These are phyloP conservation scores for Urechis unicinctus DNA, from an alignment of 2,888 invertebrate genomes.

Conservation along the genomic window DNA sequence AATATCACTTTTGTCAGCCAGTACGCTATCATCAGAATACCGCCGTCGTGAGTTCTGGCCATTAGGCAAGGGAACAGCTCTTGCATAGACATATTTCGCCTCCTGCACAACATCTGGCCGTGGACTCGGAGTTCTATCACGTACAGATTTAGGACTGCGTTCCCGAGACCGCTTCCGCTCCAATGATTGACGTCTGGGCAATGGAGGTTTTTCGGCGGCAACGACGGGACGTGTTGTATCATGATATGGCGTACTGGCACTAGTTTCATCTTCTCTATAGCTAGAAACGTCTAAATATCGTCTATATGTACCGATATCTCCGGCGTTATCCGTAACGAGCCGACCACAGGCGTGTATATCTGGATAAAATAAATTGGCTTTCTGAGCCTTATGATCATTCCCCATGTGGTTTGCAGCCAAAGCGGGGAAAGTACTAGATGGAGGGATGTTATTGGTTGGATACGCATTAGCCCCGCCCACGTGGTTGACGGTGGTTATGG, in stretches of 20 bases:
- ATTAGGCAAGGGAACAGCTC: neutral
- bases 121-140: conserved; percentile 17
- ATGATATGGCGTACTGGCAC: neutral
- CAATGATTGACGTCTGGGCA: too few species aligned
- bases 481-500: neutral
- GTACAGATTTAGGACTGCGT: too few species aligned
- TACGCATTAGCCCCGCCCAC: neutral
- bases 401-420: too few species aligned
- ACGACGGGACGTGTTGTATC: conserved; percentile 10
- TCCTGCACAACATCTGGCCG: conserved; percentile 18
- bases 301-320: conserved; percentile 5
- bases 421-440: too few species aligned
- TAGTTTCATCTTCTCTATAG: conserved; percentile 7
- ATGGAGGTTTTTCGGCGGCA: conserved; percentile 10
- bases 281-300: conserved; percentile 10
- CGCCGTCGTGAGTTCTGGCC: neutral
- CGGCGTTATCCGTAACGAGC: neutral
- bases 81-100: conserved; percentile 7
- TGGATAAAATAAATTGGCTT: too few species aligned
- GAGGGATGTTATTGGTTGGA: too few species aligned
- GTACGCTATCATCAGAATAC: neutral
- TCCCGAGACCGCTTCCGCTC: too few species aligned
- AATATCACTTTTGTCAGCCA: neutral
- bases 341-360: neutral
- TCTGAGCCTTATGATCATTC: too few species aligned